Base-by-base conservation (phyloP, 2,888 invertebrate species). In the Beris morrisii region DNA sequence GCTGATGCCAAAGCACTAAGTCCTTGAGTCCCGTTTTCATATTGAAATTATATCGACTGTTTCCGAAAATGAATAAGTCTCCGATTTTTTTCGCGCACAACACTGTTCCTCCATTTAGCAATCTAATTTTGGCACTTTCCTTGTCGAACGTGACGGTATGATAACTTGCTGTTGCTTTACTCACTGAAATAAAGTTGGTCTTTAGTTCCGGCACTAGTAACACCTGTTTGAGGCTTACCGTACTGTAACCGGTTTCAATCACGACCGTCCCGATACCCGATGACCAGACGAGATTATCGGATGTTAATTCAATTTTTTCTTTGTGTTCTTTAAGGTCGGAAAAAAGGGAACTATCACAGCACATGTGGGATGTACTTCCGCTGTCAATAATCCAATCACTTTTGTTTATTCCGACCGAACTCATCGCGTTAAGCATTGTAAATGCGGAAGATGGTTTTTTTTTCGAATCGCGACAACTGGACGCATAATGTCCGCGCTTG, bases 131-230 rank as follows among this genome's bases (percentile, higher is more conserved):
- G n/a, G 54, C 54, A 54, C 54, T 54, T 13, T 54, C 31, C 2
- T 15, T 30, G 3, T 12, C 31, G 31, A 54, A 54, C 22, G 3
- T 1, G 30, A 54, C 22, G 12, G 22, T 31, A 22, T 48, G 22
- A 30, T 31, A 2, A 13, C 3, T 30, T 54, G 28, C 4, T 22
- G 54, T 30, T 13, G 22, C 31, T 30, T 54, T 54, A 30, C 30
- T 30, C 22, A 54, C 54, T 30, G 54, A 12, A 12, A 54, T 13
- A 30, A 54, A 54, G 4, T 54, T 54, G 28, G 13, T n/a, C n/a
- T 31, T 30, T 22, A 54, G 22, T 54, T 15, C 22, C 12, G 54
- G 54, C 12, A 54, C 54, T 12, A 54, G 22, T 30, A 54, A 22
- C 7, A 54, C 54, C n/a, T 54, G 30, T 12, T 54, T 54, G 13